Evolutionary conservation across 2,888 invertebrate genomes (phyloP).

Genomic region (Charanyca ferruginea): DNA sequence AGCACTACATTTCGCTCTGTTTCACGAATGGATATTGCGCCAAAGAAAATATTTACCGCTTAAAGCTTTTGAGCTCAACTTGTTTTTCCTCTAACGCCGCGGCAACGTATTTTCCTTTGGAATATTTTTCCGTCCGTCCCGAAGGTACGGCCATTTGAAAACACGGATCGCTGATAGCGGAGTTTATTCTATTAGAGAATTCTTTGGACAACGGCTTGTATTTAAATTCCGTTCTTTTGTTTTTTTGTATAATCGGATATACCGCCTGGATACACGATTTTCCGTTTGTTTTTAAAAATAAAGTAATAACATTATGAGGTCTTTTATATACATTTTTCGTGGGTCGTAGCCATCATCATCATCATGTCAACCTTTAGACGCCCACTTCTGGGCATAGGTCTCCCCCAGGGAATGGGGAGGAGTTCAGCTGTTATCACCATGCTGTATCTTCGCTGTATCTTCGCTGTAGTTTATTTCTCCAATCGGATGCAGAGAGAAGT

Average conservation of each 20-base stretch:
- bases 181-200: conserved; percentile 61
- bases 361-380: too few relatives aligned
- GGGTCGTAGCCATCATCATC: too few relatives aligned
- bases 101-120: conserved; percentile 50
- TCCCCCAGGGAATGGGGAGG: too few relatives aligned
- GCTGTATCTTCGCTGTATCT: too few relatives aligned
- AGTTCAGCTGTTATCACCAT: too few relatives aligned
- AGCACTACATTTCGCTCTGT: conserved; percentile 23
- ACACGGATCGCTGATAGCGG: conserved; percentile 57
- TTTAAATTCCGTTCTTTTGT: conserved; percentile 38
- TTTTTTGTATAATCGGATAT: conserved; percentile 23
- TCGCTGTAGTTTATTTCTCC: too few relatives aligned
- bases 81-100: conserved; percentile 46
- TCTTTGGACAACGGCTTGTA: conserved; percentile 41
- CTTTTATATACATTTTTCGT: too few relatives aligned
- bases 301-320: neutral
- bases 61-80: conserved; percentile 49
- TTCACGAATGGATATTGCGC: conserved; percentile 37
- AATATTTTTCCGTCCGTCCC: conserved; percentile 58
- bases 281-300: neutral
- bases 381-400: too few relatives aligned
- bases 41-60: conserved; percentile 52
- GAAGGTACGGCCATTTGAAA: conserved; percentile 50
- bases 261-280: conserved; percentile 11
- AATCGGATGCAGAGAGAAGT: too few relatives aligned